A percentile compares a stretch with the other conserved stretches of the same genome.
Conservation (phyloP, 1,140 invertebrate genomes). For the Lanistes nyassanus region DNA sequence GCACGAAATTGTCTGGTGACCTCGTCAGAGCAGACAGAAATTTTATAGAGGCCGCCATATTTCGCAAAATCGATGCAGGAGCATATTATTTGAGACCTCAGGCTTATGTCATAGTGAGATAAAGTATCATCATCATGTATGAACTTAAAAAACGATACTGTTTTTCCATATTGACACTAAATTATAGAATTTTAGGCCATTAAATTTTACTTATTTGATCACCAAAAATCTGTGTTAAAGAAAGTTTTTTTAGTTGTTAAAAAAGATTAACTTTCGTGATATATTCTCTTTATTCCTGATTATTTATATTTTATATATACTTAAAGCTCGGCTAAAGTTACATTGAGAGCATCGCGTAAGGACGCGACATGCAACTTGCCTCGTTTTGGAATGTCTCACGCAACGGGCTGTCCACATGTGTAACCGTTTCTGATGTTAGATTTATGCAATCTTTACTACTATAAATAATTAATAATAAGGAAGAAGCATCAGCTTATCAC, state of each 20-base stretch:
- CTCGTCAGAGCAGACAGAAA: not conserved
- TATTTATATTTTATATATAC: too few relatives aligned
- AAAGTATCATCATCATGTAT: not conserved
- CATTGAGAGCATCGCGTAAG: not conserved
- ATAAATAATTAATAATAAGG: not conserved
- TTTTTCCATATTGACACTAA: not conserved
- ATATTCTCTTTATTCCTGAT: too few relatives aligned
- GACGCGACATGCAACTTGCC: not conserved
- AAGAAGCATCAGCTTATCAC: not conserved
- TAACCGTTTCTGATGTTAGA: not conserved
- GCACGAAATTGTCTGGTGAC: conserved; percentile 6
- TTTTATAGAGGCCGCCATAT: conserved; percentile 22
- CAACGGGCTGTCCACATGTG: not conserved
- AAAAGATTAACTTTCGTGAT: too few relatives aligned
- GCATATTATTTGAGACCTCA: not conserved
- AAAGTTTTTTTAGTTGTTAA: not conserved
- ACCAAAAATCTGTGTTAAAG: not conserved
- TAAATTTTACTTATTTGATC: not conserved
- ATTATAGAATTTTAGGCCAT: too few relatives aligned
- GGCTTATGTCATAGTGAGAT: not conserved
- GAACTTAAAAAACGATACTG: not conserved
- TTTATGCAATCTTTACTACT: not conserved
- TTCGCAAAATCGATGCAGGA: not conserved
- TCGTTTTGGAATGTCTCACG: conserved; percentile 19
- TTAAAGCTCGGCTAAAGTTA: not conserved